Conservation (phyloP, 2,113 vertebrate species). For the Acanthochromis polyacanthus region DNA sequence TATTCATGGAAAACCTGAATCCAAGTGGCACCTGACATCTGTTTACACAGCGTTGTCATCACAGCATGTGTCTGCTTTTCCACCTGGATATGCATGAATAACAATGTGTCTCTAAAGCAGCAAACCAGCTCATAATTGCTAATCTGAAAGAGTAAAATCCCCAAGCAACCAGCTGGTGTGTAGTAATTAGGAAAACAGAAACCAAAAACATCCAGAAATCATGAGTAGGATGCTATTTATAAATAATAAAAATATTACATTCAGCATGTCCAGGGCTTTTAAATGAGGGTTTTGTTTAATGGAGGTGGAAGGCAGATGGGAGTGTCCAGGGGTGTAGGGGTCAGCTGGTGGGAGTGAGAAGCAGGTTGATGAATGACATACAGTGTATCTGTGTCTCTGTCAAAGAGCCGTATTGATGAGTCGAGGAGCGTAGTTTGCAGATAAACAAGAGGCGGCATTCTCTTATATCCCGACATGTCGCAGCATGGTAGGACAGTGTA, state of each 20-base stretch:
- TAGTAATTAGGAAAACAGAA: not conserved
- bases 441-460: slow-evolving; percentile 71
- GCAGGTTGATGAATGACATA: slow-evolving; percentile 41
- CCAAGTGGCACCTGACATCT: slow-evolving; percentile 55
- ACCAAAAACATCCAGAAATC: not conserved
- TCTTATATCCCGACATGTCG: slow-evolving; percentile 53
- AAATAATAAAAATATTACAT: slow-evolving; percentile 18
- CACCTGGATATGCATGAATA: slow-evolving; percentile 52
- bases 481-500: slow-evolving; percentile 52
- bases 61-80: slow-evolving; percentile 54
- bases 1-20: slow-evolving; percentile 60
- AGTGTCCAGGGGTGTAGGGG: slow-evolving; percentile 1
- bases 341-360: slow-evolving; percentile 46
- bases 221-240: not conserved
- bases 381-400: slow-evolving; percentile 52
- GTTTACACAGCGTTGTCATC: slow-evolving; percentile 65
- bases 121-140: slow-evolving; percentile 14
- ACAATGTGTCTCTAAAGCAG: slow-evolving; percentile 31
- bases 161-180: not conserved
- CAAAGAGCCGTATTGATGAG: slow-evolving; percentile 68
- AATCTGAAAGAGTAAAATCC: slow-evolving; percentile 4
- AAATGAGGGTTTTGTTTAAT: slow-evolving; percentile 45
- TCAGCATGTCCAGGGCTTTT: slow-evolving; percentile 2
- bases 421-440: slow-evolving; percentile 29
- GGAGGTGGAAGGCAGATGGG: slow-evolving; percentile 27